Evolutionary conservation across 1,140 invertebrate species (phyloP), one percentile per base, ranked within the genome.

Genomic region (Pentalonia nigronervosa): DNA sequence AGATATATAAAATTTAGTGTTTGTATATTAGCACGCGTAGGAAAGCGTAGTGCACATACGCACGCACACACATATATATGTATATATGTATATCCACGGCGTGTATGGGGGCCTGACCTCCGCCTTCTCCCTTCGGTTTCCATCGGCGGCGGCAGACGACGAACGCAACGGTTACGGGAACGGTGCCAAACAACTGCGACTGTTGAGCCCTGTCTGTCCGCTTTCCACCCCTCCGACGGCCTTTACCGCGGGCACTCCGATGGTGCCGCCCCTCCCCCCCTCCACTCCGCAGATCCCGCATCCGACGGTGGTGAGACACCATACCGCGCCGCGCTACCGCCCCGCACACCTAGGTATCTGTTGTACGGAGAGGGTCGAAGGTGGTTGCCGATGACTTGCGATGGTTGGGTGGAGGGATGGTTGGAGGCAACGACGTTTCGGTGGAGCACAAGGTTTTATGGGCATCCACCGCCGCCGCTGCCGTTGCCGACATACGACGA

Each of bases 101-200:
- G 76, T 41, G 47, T 25, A 86, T 45, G 17, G 87, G 11, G 36
- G 60, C 41, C 23, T 34, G 45, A 81, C 90, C 60, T 91, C 25
- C 60, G 14, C 41, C 30, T 17, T n/a, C 47, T 76, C 60, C 30
- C 60, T 76, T 34, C 45, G 41, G 41, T 91, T 48, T 48, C 41
- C 41, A 30, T 17, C 90, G 90, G 41, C 45, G 9, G 45, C 45
- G 36, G 34, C 50, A 25, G 2, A 41, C 56, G 56, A 34, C 53
- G 56, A 53, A 36, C 48, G 89, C 89, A 36, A 86, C 45, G 84
- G 56, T 91, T 47, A 25, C 90, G 90, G 90, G 90, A 91, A 91
- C 47, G 17, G 90, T 81, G 90, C 90, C 90, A 91, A 91, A 91
- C 90, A 81, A 91, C 45, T 91, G 90, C 90, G 67, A 91, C 90